These are phyloP conservation scores for Thalassoma bifasciatum DNA, from an alignment of 2,113 vertebrate species.

Conservation along the genomic window DNA sequence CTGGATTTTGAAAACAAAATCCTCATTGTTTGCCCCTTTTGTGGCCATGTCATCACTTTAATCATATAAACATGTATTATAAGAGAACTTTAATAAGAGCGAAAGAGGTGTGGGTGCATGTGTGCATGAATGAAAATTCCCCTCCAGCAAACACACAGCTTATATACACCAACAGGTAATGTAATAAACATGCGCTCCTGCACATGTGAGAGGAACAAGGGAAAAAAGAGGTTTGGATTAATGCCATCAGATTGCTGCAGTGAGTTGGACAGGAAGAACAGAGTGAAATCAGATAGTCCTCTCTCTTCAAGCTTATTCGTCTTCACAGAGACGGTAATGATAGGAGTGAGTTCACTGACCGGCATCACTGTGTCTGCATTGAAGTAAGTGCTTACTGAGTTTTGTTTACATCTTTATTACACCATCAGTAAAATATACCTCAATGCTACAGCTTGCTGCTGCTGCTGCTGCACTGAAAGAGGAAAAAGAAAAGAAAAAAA, in stretches of 20 bases:
- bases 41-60: no score
- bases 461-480: neutral
- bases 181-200: neutral
- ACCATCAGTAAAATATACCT: conserved; percentile 18
- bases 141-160: no score
- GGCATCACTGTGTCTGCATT: conserved; percentile 18
- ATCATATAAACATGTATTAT: no score
- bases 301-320: conserved; percentile 28
- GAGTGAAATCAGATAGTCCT: conserved; percentile 29
- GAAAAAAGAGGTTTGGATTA: conserved; percentile 19
- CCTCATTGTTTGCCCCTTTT: no score
- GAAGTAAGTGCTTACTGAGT: conserved; percentile 21
- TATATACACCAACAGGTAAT: no score
- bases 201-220: neutral
- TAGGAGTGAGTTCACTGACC: conserved; percentile 11
- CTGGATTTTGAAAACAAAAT: no score
- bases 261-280: conserved; percentile 21
- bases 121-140: no score
- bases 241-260: conserved; percentile 34
- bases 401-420: conserved; percentile 9
- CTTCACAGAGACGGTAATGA: conserved; percentile 20
- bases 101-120: no score
- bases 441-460: neutral
- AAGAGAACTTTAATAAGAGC: no score
- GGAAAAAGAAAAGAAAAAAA: conserved; percentile 3